A percentile compares a stretch with the other conserved stretches of the same genome.
These are phyloP conservation scores for Chiloscyllium punctatum DNA, from an alignment of 2,797 vertebrate genomes.

Conservation along the genomic window DNA sequence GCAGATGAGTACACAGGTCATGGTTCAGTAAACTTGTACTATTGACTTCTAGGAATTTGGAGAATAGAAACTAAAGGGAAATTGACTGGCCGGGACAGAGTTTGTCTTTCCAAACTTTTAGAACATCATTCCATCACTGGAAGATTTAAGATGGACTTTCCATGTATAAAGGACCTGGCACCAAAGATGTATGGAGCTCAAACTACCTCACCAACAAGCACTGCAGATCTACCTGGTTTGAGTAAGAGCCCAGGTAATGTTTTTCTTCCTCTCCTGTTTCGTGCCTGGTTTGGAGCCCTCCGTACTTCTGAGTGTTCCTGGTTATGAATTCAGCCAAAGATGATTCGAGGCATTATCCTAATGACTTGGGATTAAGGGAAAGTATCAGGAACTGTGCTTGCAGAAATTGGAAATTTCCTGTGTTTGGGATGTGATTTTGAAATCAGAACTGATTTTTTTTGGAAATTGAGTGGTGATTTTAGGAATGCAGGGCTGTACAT, in stretches of 20 bases:
- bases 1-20: background rate
- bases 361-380: background rate
- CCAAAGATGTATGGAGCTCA: background rate
- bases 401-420: background rate
- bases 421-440: background rate
- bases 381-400: background rate
- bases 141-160: constrained; percentile 22
- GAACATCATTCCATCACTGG: background rate
- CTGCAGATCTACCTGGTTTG: background rate
- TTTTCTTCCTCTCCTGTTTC: no score
- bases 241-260: constrained; percentile 21
- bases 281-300: background rate
- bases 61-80: background rate
- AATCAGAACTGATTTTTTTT: background rate
- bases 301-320: background rate
- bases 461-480: background rate
- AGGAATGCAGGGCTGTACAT: background rate
- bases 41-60: constrained; percentile 33
- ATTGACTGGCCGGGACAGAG: background rate
- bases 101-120: background rate
- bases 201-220: background rate
- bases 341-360: background rate
- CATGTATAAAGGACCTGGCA: constrained; percentile 24
- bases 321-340: no score
- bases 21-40: constrained; percentile 11